A percentile compares a stretch with the other conserved stretches of the same genome.
phyloP scores from a whole-genome alignment of 2,888 invertebrate genomes.

The Mantis religiosa region DNA sequence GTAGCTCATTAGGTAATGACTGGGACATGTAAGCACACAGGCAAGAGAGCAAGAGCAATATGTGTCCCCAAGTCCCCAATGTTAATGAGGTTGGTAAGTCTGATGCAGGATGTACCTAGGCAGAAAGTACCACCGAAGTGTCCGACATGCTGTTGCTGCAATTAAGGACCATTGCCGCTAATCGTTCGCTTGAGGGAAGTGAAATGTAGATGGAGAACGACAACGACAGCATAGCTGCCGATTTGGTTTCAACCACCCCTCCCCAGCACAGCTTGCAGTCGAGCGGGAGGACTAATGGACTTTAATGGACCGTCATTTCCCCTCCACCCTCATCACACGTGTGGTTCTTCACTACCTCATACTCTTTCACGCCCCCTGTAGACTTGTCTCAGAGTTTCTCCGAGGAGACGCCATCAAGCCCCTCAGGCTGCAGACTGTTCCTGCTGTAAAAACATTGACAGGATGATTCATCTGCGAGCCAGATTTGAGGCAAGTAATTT shows the following conservation, averaged over 20 bases:
- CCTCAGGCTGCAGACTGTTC: neutral
- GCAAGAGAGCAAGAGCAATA: too few relatives aligned
- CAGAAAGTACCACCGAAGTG: neutral
- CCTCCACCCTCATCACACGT: neutral
- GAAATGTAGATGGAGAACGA: neutral
- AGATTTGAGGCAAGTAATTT: neutral
- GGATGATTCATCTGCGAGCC: neutral
- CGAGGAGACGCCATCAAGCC: neutral
- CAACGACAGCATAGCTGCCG: neutral
- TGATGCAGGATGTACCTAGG: neutral
- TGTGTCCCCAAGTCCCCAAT: too few relatives aligned
- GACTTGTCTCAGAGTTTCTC: neutral
- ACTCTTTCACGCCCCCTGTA: neutral
- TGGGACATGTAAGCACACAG: too few relatives aligned
- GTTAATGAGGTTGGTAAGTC: neutral
- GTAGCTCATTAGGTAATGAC: too few relatives aligned
- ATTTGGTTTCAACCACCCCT: constrained; percentile 14
- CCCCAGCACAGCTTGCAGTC: neutral
- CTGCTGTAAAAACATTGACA: neutral
- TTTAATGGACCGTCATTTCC: constrained; percentile 20
- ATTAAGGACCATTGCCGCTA: neutral
- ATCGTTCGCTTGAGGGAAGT: constrained; percentile 1
- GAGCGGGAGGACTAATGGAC: constrained; percentile 20
- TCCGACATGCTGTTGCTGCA: constrained; percentile 6
- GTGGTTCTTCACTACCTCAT: neutral